Evolutionary conservation across 2,113 vertebrate species (phyloP).

Genomic region (Garra rufa): DNA sequence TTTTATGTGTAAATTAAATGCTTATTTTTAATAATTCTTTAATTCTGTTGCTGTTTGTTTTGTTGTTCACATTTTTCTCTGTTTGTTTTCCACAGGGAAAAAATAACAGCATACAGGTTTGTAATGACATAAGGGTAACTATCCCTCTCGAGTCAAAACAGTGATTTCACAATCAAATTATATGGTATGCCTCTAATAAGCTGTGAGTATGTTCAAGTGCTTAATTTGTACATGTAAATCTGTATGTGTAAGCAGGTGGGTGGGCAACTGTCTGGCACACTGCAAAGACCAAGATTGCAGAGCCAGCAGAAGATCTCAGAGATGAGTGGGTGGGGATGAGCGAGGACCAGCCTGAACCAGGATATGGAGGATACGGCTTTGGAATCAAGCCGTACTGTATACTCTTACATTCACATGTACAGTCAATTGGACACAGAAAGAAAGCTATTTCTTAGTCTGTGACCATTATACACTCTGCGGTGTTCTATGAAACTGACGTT

Average conservation of each 20-base stretch:
- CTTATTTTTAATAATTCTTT: not conserved
- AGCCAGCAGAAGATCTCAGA: slow-evolving; percentile 53
- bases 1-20: not conserved
- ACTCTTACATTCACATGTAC: not conserved
- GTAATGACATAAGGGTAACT: not conserved
- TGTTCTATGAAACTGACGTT: not conserved
- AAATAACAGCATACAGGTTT: not conserved
- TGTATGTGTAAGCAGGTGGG: slow-evolving; percentile 39
- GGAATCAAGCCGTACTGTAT: slow-evolving; percentile 43
- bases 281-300: slow-evolving; percentile 46
- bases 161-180: not conserved
- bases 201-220: slow-evolving; percentile 40
- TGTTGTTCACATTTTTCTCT: not conserved
- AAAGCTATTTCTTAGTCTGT: not conserved
- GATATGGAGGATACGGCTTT: slow-evolving; percentile 49
- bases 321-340: slow-evolving; percentile 50
- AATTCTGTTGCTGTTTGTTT: not conserved
- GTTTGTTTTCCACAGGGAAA: not conserved
- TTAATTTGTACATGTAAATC: slow-evolving; percentile 39
- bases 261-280: slow-evolving; percentile 20
- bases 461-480: not conserved
- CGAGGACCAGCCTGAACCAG: slow-evolving; percentile 31
- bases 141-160: not conserved
- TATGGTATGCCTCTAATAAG: not conserved
- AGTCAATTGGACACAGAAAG: not conserved